Base-by-base conservation (phyloP, 2,888 invertebrate genomes). In the Chrysomela aeneicollis region DNA sequence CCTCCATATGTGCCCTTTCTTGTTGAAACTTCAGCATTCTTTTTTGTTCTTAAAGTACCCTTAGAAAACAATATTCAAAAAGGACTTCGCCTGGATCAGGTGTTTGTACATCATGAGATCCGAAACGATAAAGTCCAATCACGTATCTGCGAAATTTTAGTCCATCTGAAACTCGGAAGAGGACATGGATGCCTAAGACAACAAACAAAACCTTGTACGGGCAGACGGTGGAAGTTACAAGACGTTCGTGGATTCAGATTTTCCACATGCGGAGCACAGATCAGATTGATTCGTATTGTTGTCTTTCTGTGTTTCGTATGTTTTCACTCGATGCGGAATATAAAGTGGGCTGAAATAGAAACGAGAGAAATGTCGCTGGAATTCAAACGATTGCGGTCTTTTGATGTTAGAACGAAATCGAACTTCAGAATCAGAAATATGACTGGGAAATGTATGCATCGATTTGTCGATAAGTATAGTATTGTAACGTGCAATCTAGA, bases 261-360 rank as follows among this genome's bases (percentile, higher is more conserved):
- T 42, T 15, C 42, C n/a, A 15, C 42, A 55, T 55, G 37, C 55
- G 35, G 15, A 12, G 55, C 55, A 55, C 55, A 55, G 15, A 55
- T 55, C 55, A 42, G 55, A 55, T 55, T 55, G 55, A 42, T 55
- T 55, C 55, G 42, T 55, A 42, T 12, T 42, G 42, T 42, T n/a
- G 35, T 35, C 10, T 35, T 26, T 26, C 10, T 15, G 42, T 42
- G 42, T 42, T 42, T 15, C 12, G 42, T 42, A 4, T 42, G 15
- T 15, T 42, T 15, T 12, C 15, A 15, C 15, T 15, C 42, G 9
- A 15, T 42, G 12, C 15, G 42, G 42, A 42, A 15, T 42, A 15
- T 15, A 42, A 42, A 42, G 42, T 42, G 42, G 42, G n/a, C 15
- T 8, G 12, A 42, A 42, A 42, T 42, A 42, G 42, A 42, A 42